Evolutionary conservation across 2,888 invertebrate species (phyloP), one percentile per base, ranked within the genome.

Genomic region (Leptinotarsa rubiginosa): DNA sequence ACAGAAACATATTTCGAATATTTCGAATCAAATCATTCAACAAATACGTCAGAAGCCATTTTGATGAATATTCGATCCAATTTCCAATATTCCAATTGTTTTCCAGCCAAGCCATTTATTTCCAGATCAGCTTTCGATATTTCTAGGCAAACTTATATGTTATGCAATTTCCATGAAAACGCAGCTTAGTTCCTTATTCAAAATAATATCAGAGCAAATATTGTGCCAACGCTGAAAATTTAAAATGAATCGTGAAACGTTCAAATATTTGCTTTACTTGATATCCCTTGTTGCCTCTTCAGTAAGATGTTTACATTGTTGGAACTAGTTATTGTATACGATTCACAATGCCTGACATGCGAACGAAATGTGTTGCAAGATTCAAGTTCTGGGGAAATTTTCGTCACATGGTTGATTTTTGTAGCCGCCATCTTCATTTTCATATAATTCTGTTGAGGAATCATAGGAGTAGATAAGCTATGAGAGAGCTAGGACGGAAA

Each of bases 201-300:
- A 69, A 73, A 71, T 73, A 73, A 69, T 65, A 68, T 64, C 69
- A 73, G 65, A 4, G 52, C 71, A 75, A 75, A 75, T 77, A 74
- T 75, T 73, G 69, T 69, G 69, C 64, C 52, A 72, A 73, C 41
- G 68, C 72, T 71, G 68, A 68, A 77, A 77, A 71, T 72, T 65
- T 71, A 64, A 72, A 73, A 69, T 65, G 71, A 66, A 68, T 70
- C 54, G 56, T 69, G 71, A 50, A 70, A 70, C 52, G 69, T 69
- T 73, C 75, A 77, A 77, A 77, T 75, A 77, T 77, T 77, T 77
- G 73, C 73, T 69, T 41, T 68, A 65, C 70, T 75, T 70, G 74
- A 77, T 77, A 77, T 77, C 75, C 31, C 62, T 41, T 62, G 62
- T 69, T 72, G 73, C 68, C 65, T 68, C 72, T 72, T 50, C 69